Evolutionary conservation across 92 coral and sea anemone species (phyloP).

Genomic region (Porites evermanni): DNA sequence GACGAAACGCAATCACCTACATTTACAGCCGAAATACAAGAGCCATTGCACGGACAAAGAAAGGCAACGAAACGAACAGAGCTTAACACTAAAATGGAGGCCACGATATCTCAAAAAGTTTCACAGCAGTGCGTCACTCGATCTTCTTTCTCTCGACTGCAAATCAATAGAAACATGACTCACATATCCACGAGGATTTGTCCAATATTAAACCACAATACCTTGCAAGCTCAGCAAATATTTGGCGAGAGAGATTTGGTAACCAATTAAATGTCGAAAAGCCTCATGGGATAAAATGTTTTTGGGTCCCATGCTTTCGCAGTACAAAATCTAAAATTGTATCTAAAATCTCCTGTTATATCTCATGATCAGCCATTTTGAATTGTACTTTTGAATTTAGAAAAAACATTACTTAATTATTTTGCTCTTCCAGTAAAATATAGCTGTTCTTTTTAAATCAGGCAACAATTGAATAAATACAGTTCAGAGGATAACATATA

Average conservation of each 20-base stretch:
- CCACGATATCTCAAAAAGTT: conserved; percentile 9
- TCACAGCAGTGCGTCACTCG: conserved; percentile 1
- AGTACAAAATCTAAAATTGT: background rate
- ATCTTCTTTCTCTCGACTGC: conserved; percentile 16
- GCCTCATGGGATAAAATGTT: background rate
- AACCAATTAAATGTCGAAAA: background rate
- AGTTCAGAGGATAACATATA: background rate
- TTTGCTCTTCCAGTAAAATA: background rate
- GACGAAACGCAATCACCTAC: conserved; percentile 23
- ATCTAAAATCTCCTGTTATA: background rate
- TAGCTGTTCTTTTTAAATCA: background rate
- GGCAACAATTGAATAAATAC: background rate
- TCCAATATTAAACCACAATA: conserved; percentile 43
- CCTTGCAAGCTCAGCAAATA: conserved; percentile 39
- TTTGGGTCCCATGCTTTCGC: background rate
- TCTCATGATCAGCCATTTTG: background rate
- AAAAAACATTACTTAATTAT: background rate
- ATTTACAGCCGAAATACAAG: background rate
- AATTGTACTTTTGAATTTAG: background rate
- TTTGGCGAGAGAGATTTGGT: background rate
- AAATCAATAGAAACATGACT: conserved; percentile 34
- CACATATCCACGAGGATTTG: conserved; percentile 73
- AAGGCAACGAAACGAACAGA: background rate
- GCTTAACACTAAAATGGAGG: conserved; percentile 11
- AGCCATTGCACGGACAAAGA: background rate